Conservation (phyloP, 2,113 vertebrate genomes). For the Oncorhynchus clarkii region DNA sequence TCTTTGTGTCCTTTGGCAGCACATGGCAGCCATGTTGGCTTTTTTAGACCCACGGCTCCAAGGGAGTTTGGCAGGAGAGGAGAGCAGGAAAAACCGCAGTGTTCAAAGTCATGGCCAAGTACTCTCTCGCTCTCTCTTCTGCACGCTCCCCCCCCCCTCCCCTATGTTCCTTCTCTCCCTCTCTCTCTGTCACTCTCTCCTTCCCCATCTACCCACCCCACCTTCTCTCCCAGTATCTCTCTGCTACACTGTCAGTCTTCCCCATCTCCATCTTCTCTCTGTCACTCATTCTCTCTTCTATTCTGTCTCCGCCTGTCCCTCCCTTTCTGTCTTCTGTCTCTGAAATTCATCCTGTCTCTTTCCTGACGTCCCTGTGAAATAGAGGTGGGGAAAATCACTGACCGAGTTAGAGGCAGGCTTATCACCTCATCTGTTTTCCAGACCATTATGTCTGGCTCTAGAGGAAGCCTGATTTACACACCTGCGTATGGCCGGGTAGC, state of each 20-base stretch:
- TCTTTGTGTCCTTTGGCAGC: conserved; percentile 38
- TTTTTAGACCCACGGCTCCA: conserved; percentile 1
- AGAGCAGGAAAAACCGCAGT: background rate
- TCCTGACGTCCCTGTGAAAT: background rate
- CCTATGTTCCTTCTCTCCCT: background rate
- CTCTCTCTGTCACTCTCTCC: background rate
- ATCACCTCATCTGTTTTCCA: too few relatives aligned
- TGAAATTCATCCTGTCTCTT: background rate
- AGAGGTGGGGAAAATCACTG: background rate
- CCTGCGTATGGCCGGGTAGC: too few relatives aligned
- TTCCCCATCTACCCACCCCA: background rate
- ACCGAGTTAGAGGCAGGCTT: too few relatives aligned
- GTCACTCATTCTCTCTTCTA: background rate
- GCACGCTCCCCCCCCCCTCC: background rate
- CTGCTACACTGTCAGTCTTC: background rate
- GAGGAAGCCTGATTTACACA: too few relatives aligned
- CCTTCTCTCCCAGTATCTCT: background rate
- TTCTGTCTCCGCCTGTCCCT: background rate
- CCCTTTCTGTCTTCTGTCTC: background rate
- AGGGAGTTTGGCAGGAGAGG: background rate
- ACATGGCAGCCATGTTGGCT: conserved; percentile 6
- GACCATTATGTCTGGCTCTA: too few relatives aligned
- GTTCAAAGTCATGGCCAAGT: background rate
- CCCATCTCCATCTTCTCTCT: background rate
- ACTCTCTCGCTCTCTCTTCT: background rate